These are phyloP conservation scores for Plutella xylostella DNA, from an alignment of 2,888 invertebrate species.

Conservation along the genomic window DNA sequence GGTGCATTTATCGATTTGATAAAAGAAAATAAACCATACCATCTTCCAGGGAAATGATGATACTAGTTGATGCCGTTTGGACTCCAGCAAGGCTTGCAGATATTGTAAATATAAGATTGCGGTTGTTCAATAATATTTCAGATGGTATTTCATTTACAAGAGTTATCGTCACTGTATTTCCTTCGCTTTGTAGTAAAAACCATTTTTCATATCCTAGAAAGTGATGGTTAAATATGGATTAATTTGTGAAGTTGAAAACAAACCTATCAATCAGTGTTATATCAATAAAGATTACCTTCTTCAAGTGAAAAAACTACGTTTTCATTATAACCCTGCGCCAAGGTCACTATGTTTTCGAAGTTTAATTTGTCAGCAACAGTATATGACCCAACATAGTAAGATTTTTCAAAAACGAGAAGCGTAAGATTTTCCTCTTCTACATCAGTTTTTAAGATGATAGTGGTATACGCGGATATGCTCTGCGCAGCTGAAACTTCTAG, in stretches of 20 bases:
- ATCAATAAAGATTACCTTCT: slow-evolving; percentile 30
- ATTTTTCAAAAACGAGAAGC: slow-evolving; percentile 12
- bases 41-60: neutral
- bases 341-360: slow-evolving; percentile 20
- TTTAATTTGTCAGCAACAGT: slow-evolving; percentile 19
- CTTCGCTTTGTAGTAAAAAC: neutral
- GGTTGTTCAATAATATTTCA: neutral
- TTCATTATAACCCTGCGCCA: slow-evolving; percentile 23
- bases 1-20: no score
- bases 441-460: slow-evolving; percentile 22
- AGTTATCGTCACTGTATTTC: neutral
- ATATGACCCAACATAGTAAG: slow-evolving; percentile 27
- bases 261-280: neutral
- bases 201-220: neutral
- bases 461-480: slow-evolving; percentile 22
- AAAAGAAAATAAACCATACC: slow-evolving; percentile 4
- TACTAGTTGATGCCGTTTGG: neutral
- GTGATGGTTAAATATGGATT: neutral
- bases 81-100: neutral
- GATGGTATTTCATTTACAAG: neutral
- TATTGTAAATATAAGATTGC: slow-evolving; percentile 2
- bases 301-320: slow-evolving; percentile 23
- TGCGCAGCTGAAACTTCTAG: slow-evolving; percentile 24
- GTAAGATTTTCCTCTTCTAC: slow-evolving; percentile 1
- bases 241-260: neutral